Evolutionary conservation across 2,888 invertebrate species (phyloP), one percentile per base, ranked within the genome.

Genomic region (Hyppa rectilinea): DNA sequence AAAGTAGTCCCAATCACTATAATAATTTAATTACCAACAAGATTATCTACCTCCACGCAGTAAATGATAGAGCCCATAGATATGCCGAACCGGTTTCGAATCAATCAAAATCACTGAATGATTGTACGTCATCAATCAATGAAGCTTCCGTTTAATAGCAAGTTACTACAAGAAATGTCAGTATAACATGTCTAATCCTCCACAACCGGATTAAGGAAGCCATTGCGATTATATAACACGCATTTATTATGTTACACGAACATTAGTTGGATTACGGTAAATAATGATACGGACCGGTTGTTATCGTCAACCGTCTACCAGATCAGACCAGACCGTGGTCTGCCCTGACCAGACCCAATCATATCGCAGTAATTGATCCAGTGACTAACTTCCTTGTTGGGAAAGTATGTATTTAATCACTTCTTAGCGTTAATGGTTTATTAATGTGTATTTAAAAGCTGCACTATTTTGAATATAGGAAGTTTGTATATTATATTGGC

Each of bases 251-350:
- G 53, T 72, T 53, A 63, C 65, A 56, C 53, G 72, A 71, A 72
- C 75, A 83, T 81, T 75, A 71, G 73, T 58, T 61, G 34, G 70
- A 43, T 81, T 78, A 75, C 84, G 81, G 82, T 82, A 75, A 72
- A 80, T 81, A 72, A 75, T 61, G 14, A 73, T 49, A 31, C 20
- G 4, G 52, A 72, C 78, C 64, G 75, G 82, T 83, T 71, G 43
- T 53, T 83, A 71, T 78, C 80, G 71, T 82, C 76, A 73, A 71
- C 63, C 6, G 72, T 58, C 65, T 66, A 47, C 38, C 45, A 47
- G 63, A 56, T 70, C 31, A 34, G 56, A 74, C 40, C 12, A 56
- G 67, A 50, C 14, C 58, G 47, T 47, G 47, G 36, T 76, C 43
- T 63, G 49, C 20, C 55, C 63, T 43, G 66, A 69, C 58, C 55